Base-by-base conservation (phyloP, 2,797 vertebrate genomes). In the Karalla daura region DNA sequence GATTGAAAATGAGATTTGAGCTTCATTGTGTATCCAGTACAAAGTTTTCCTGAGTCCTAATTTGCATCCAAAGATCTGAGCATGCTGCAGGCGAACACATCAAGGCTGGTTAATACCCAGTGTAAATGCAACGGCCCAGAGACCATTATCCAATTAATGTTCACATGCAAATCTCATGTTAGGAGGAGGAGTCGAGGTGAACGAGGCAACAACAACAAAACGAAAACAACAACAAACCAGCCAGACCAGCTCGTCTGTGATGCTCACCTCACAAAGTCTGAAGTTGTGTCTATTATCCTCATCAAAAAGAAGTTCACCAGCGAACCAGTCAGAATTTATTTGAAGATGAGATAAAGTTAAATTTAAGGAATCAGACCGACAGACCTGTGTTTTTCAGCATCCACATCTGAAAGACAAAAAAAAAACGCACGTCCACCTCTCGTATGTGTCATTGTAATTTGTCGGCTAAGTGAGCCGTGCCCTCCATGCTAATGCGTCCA, bases 401-500 rank as follows among this genome's bases (percentile, higher is more conserved):
- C 54, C 75, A 73, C 68, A 65, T n/a, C n/a, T n/a, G n/a, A n/a
- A n/a, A n/a, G n/a, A n/a, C n/a, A n/a, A n/a, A n/a, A n/a, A n/a
- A n/a, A n/a, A n/a, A n/a, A n/a, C n/a, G n/a, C n/a, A n/a, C n/a
- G n/a, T n/a, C 40, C 58, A 15, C 44, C 51, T 53, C 24, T 37
- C 37, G 18, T 51, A 44, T 52, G 6, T 39, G 46, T 74, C 45
- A 21, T n/a, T 2, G 50, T 81, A 73, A 83, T 85, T 32, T 68
- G 36, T 6, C 62, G 21, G 50, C 78, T 78, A 58, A 70, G 51
- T 21, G 6, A 35, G 8, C 5, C 39, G 41, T 86, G 84, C 4
- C 63, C 45, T 53, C 64, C 69, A 83, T 88, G 18, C n/a, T 73
- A 73, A 88, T 80, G 4, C 0, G 1, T 13, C 52, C 60, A 74